These are phyloP conservation scores for Amphipyra tragopoginis DNA, from an alignment of 2,888 invertebrate species.

Conservation along the genomic window DNA sequence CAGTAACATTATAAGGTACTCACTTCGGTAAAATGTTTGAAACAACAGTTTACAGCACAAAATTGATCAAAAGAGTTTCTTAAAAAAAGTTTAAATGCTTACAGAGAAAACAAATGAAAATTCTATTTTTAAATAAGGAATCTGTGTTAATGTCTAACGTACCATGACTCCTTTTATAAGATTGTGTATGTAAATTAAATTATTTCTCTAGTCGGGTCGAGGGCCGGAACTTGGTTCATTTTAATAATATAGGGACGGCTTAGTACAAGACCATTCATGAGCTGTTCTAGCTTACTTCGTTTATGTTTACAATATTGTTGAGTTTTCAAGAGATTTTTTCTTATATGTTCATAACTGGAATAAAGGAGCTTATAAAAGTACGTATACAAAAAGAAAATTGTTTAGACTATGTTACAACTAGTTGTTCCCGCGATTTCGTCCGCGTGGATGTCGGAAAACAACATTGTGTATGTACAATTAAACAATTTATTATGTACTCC, in stretches of 20 bases:
- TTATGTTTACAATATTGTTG: constrained; percentile 18
- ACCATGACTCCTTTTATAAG: constrained; percentile 9
- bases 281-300: constrained; percentile 4
- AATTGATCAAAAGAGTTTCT: too few relatives aligned
- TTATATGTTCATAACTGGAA: neutral
- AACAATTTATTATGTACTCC: too few relatives aligned
- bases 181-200: constrained; percentile 45
- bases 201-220: constrained; percentile 10
- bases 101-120: constrained; percentile 33
- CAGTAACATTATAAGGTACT: too few relatives aligned
- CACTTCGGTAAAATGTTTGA: too few relatives aligned
- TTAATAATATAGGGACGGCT: constrained; percentile 17
- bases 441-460: too few relatives aligned
- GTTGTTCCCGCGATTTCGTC: too few relatives aligned
- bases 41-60: too few relatives aligned
- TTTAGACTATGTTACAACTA: too few relatives aligned
- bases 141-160: neutral
- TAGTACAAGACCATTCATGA: constrained; percentile 20
- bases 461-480: too few relatives aligned
- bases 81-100: neutral
- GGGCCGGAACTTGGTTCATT: constrained; percentile 22
- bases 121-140: neutral
- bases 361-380: neutral
- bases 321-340: neutral
- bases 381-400: too few relatives aligned